Evolutionary conservation across 2,888 invertebrate genomes (phyloP), one percentile per base, ranked within the genome.

Genomic region (Mycalesis mineus): DNA sequence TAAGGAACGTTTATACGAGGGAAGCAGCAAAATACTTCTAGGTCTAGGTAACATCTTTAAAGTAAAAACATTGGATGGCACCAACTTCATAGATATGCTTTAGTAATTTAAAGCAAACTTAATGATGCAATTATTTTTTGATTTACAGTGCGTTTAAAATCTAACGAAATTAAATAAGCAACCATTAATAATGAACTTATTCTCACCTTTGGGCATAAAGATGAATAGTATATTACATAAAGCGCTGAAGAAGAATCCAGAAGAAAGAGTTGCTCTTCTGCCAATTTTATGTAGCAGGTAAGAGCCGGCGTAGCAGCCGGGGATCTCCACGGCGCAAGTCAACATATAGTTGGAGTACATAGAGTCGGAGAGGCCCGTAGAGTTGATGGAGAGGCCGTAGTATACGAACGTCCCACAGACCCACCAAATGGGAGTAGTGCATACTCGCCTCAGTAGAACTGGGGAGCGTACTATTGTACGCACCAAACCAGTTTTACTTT

Each of bases 331-430:
- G 0, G 91, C 74, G 0, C 91, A 80, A 5, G 92, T 92, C 17
- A 91, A 78, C 22, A 93, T 88, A 66, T 92, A 94, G 77, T 94
- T 94, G 14, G 92, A 50, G 70, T 94, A 93, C 60, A 88, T 88
- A 69, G 93, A 92, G 4, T 93, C 93, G 0, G 91, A 91, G 63
- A 94, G 80, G n/a, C 91, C 89, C 0, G 93, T 92, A 0, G 94
- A 91, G 71, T 93, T 93, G 33, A 94, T 80, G 0, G 93, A 92
- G 48, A 94, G 73, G 0, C 94, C 94, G 66, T 93, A 94, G 74
- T 92, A 94, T 0, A 94, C 89, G 61, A 94, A 92, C 0, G 92
- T 91, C 56, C 88, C 92, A 0, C 93, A 91, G 31, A 93, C 86
- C 93, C 93, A 93, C 80, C 92, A 93, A 47, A 93, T 81, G 1